Percentiles rank a stretch among this genome's conserved stretches.
Evolutionary conservation across 2,113 vertebrate genomes (phyloP).

Genomic region (Terrapene triunguis): DNA sequence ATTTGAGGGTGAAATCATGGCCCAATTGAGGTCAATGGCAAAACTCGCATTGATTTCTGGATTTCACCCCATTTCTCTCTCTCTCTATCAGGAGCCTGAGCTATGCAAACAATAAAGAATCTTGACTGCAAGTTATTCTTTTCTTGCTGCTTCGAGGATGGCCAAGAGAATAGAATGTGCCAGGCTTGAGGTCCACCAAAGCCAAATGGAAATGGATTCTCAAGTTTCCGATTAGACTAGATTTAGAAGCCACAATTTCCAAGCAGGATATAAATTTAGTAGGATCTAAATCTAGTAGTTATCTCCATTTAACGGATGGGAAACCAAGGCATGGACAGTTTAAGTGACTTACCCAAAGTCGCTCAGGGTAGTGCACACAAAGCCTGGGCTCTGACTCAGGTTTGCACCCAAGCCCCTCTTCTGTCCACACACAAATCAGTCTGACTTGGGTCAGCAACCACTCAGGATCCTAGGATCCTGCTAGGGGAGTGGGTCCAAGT

Average conservation of each 20-base stretch:
- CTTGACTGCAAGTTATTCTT: background rate
- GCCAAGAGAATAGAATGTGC: background rate
- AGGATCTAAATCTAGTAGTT: background rate
- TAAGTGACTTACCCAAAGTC: background rate
- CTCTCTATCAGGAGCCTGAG: background rate
- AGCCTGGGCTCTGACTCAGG: background rate
- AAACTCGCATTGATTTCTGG: background rate
- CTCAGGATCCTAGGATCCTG: background rate
- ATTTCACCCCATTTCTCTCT: background rate
- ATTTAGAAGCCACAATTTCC: background rate
- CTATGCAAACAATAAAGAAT: background rate
- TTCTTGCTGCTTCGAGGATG: constrained; percentile 7
- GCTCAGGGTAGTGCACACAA: background rate
- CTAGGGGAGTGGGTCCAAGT: background rate
- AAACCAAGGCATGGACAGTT: background rate
- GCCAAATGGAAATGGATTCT: constrained; percentile 18
- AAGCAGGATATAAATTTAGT: background rate
- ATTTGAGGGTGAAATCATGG: constrained; percentile 18
- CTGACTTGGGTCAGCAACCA: background rate
- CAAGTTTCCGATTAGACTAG: background rate
- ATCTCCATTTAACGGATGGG: background rate
- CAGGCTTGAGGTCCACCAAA: background rate
- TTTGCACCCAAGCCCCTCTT: background rate
- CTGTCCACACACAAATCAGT: background rate
- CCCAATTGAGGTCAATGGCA: constrained; percentile 40